Percentiles rank a stretch among this genome's conserved stretches.
Evolutionary conservation across 1,140 invertebrate species (phyloP).

Genomic region (Pygmarrhopalites habei): DNA sequence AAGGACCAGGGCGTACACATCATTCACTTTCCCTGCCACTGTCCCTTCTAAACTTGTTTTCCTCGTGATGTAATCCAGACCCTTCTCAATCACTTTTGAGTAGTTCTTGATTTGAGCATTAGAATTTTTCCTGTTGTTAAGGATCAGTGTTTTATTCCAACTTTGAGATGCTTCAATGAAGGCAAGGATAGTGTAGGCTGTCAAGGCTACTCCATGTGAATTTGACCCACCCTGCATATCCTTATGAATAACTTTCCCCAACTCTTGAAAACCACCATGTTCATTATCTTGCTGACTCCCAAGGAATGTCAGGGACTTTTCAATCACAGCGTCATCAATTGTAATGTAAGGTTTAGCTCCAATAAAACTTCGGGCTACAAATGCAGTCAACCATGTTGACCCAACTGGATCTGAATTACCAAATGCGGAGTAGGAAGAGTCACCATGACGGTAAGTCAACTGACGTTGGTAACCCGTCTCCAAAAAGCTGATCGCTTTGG

Average conservation of each 20-base stretch:
- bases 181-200: slow-evolving; percentile 16
- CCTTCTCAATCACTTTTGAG: slow-evolving; percentile 55
- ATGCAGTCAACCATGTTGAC: slow-evolving; percentile 93
- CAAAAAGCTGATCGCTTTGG: slow-evolving; percentile 64
- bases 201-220: slow-evolving; percentile 15
- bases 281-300: slow-evolving; percentile 47
- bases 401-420: slow-evolving; percentile 69
- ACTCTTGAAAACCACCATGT: slow-evolving; percentile 9
- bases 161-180: slow-evolving; percentile 20
- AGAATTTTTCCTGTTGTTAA: too few species aligned
- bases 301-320: slow-evolving; percentile 49
- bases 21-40: slow-evolving; percentile 43
- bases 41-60: slow-evolving; percentile 52
- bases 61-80: slow-evolving; percentile 66
- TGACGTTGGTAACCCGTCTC: slow-evolving; percentile 85
- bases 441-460: slow-evolving; percentile 51
- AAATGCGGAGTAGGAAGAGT: slow-evolving; percentile 94
- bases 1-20: slow-evolving; percentile 50
- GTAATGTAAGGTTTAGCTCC: slow-evolving; percentile 71
- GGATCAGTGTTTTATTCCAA: background rate
- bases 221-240: slow-evolving; percentile 27
- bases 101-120: background rate
- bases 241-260: slow-evolving; percentile 16
- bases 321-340: slow-evolving; percentile 58
- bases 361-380: slow-evolving; percentile 78